phyloP scores from a whole-genome alignment of 2,113 vertebrate genomes.

The human (Homo sapiens) region DNA sequence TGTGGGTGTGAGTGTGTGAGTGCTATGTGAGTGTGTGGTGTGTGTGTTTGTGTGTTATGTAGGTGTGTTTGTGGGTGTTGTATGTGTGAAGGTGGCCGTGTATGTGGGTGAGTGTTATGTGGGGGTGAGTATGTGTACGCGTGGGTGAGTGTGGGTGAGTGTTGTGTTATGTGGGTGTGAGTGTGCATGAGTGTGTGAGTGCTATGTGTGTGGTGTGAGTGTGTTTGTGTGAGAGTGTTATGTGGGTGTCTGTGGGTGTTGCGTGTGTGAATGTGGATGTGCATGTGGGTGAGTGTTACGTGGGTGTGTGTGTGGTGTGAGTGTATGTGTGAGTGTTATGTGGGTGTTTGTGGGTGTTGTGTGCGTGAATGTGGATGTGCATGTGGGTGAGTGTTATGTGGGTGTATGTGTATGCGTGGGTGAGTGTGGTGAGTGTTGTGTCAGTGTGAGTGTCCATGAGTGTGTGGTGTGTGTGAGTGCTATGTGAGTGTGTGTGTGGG shows the following conservation, averaged over 20 bases:
- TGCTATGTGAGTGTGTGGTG: background rate
- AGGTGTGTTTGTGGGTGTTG: background rate
- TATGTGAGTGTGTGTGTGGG: background rate
- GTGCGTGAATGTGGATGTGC: background rate
- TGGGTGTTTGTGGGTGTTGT: background rate
- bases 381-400: background rate
- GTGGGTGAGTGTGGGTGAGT: background rate
- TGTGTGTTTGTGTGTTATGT: too few species aligned
- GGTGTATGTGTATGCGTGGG: too few species aligned
- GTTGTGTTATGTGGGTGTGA: background rate
- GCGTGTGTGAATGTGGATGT: background rate
- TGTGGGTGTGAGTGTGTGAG: background rate
- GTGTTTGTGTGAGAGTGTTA: too few species aligned
- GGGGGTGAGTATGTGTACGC: background rate
- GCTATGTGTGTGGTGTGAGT: background rate
- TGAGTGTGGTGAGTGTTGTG: too few species aligned
- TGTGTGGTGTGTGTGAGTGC: background rate
- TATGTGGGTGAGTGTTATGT: background rate
- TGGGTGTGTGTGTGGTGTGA: background rate
- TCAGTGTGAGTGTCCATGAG: too few species aligned
- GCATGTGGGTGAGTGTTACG: background rate
- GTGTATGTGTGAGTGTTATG: too few species aligned
- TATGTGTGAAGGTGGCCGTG: background rate
- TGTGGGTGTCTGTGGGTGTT: background rate
- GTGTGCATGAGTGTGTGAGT: background rate